Conservation (phyloP, 2,113 vertebrate species). For the Excalfactoria chinensis region DNA sequence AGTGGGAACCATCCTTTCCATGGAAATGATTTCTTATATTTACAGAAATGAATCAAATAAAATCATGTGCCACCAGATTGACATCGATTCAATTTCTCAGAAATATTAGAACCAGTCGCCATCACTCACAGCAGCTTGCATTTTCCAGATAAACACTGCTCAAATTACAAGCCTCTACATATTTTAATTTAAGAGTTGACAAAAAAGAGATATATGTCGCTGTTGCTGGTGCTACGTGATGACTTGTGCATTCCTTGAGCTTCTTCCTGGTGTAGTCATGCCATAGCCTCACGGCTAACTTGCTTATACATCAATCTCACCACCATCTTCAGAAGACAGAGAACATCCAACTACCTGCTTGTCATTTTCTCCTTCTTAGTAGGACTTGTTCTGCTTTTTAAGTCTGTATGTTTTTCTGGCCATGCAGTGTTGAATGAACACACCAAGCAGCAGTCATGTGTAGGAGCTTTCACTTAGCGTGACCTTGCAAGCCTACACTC, state of each 20-base stretch:
- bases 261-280: background rate
- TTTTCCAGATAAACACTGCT: background rate
- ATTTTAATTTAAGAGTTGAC: slow-evolving; percentile 22
- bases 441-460: rapidly evolving
- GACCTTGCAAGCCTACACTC: background rate
- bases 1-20: background rate
- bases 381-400: background rate
- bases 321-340: background rate
- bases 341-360: background rate
- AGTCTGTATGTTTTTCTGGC: background rate
- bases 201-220: background rate
- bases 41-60: background rate
- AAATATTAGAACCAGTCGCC: background rate
- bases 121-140: background rate
- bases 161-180: background rate
- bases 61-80: background rate
- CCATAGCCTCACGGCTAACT: background rate
- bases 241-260: background rate
- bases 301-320: background rate
- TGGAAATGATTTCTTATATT: background rate
- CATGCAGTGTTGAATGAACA: background rate
- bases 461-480: background rate
- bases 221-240: background rate
- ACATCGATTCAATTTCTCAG: background rate
- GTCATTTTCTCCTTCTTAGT: background rate